phyloP scores from a whole-genome alignment of 2,113 vertebrate genomes.

The Lontra canadensis region DNA sequence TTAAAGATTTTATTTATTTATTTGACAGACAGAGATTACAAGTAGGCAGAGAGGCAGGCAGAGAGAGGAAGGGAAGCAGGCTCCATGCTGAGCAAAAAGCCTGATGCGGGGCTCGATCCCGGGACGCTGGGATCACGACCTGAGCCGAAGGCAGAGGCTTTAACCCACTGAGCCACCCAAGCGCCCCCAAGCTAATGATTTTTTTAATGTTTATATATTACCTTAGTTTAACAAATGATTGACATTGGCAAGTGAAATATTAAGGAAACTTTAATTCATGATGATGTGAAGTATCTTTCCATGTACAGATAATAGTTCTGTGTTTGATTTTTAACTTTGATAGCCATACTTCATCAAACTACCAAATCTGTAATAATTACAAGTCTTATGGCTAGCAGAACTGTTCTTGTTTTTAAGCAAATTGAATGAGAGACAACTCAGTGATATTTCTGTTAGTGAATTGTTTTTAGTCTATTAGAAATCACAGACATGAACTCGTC shows the following conservation, averaged over 20 bases:
- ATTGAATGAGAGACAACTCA: neutral
- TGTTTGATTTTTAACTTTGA: neutral
- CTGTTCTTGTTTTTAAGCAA: neutral
- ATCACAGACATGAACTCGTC: neutral
- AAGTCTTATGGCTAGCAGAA: neutral
- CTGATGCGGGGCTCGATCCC: too few relatives aligned
- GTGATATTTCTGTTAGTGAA: neutral
- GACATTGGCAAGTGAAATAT: neutral
- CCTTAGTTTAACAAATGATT: neutral
- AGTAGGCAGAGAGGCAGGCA: too few relatives aligned
- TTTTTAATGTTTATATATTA: neutral
- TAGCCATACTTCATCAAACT: neutral
- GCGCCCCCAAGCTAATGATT: too few relatives aligned
- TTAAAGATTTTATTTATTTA: too few relatives aligned
- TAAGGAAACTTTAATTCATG: neutral
- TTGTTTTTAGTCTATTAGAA: neutral
- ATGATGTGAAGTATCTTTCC: neutral
- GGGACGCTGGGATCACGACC: too few relatives aligned
- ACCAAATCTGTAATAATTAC: neutral
- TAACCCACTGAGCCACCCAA: too few relatives aligned
- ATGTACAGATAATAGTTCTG: neutral
- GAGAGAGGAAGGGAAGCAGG: too few relatives aligned
- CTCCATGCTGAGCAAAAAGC: too few relatives aligned
- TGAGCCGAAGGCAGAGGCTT: too few relatives aligned
- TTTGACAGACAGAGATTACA: too few relatives aligned